phyloP scores from a whole-genome alignment of 1,140 invertebrate species.

The Micrasema longulum region DNA sequence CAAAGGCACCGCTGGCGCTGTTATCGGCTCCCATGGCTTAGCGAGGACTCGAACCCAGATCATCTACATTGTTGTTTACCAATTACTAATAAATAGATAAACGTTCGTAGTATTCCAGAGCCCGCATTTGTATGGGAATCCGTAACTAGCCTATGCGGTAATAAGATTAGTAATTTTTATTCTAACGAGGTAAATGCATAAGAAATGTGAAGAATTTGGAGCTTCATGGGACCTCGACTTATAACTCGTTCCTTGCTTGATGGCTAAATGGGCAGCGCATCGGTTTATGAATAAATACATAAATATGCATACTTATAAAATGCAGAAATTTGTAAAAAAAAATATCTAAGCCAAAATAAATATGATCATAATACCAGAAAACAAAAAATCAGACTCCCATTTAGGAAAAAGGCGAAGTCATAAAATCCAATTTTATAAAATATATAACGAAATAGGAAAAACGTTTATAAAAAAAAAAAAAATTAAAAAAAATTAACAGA shows the following conservation, averaged over 20 bases:
- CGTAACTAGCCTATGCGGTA: constrained; percentile 4
- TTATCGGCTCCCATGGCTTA: constrained; percentile 30
- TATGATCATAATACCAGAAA: no score
- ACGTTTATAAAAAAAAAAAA: no score
- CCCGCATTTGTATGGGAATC: constrained; percentile 1
- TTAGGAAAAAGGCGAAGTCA: no score
- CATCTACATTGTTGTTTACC: constrained; percentile 22
- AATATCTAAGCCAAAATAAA: no score
- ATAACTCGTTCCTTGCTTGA: background rate
- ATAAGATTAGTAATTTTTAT: constrained; percentile 9
- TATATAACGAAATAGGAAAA: no score
- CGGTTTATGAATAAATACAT: background rate
- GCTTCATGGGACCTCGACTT: background rate
- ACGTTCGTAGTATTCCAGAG: no score
- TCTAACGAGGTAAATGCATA: constrained; percentile 3
- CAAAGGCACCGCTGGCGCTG: constrained; percentile 38
- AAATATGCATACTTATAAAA: background rate
- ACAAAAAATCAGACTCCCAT: no score
- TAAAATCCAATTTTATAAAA: no score
- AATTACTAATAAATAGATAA: constrained; percentile 18
- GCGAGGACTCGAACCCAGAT: constrained; percentile 25
- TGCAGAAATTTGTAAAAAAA: no score
- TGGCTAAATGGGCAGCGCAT: background rate
- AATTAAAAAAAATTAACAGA: no score
- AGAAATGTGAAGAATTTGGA: background rate